phyloP scores from a whole-genome alignment of 2,797 vertebrate genomes.

The Cyclopterus lumpus region DNA sequence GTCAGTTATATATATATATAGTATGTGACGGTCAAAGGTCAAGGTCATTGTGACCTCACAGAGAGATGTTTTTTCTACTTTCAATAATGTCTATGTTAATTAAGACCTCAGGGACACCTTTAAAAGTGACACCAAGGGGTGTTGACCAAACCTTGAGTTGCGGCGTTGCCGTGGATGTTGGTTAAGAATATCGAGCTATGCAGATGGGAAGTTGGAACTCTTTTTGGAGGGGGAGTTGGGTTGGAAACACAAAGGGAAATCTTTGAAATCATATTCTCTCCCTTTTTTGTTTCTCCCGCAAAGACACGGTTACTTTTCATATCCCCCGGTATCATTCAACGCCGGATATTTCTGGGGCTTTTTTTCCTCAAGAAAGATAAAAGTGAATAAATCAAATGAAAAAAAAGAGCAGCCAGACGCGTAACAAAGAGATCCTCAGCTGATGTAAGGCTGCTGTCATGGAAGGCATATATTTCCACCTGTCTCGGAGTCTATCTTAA shows the following conservation, averaged over 20 bases:
- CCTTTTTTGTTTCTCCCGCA: conserved; percentile 48
- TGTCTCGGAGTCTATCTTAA: conserved; percentile 21
- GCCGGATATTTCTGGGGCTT: conserved; percentile 33
- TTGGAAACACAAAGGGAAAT: background rate
- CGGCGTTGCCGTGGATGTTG: conserved; percentile 5
- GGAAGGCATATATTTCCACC: conserved; percentile 26
- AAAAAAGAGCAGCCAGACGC: conserved; percentile 44
- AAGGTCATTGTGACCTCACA: background rate
- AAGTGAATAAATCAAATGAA: conserved; percentile 63
- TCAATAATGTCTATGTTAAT: background rate
- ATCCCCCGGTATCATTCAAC: conserved; percentile 19
- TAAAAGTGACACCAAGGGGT: background rate
- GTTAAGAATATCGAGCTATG: conserved; percentile 34
- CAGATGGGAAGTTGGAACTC: conserved; percentile 8
- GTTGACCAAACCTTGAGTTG: background rate
- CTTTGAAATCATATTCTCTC: conserved; percentile 32
- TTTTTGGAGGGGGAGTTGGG: background rate
- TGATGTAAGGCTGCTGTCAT: conserved; percentile 65
- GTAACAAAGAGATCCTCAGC: conserved; percentile 61
- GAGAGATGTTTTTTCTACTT: background rate
- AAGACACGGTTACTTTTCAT: conserved; percentile 34
- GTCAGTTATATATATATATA: background rate
- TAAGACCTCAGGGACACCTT: background rate
- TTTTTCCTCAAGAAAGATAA: conserved; percentile 61
- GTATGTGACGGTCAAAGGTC: background rate